Conservation (phyloP, 1,140 invertebrate genomes). For the Drosophila miranda region DNA sequence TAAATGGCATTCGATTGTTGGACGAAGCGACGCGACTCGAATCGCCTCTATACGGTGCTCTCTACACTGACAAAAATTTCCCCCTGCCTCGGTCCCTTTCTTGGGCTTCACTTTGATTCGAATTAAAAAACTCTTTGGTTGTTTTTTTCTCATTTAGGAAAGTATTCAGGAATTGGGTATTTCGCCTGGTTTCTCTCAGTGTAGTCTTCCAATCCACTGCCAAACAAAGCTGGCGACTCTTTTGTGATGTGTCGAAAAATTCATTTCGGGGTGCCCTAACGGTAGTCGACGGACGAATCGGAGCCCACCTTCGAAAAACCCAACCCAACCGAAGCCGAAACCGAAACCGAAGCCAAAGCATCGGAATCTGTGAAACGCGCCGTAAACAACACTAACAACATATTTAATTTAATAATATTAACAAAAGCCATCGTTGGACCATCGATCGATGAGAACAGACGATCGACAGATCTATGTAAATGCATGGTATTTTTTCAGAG, state of each 20-base stretch:
- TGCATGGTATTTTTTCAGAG: constrained; percentile 11
- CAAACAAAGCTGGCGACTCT: constrained; percentile 13
- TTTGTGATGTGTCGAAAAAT: constrained; percentile 63
- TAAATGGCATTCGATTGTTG: constrained; percentile 74
- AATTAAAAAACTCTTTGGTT: no score
- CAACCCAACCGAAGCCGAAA: constrained; percentile 1
- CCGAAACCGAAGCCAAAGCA: constrained; percentile 30
- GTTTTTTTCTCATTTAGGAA: no score
- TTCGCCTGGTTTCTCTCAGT: constrained; percentile 1
- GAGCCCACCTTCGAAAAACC: neutral
- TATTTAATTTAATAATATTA: constrained; percentile 81
- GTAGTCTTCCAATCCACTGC: neutral
- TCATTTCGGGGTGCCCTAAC: constrained; percentile 57
- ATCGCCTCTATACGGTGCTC: no score
- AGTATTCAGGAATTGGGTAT: neutral
- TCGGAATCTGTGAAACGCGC: constrained; percentile 44
- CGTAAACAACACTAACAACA: constrained; percentile 71
- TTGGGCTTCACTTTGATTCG: no score
- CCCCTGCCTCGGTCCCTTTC: no score
- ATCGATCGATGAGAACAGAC: constrained; percentile 64
- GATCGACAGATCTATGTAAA: constrained; percentile 38
- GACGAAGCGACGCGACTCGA: no score
- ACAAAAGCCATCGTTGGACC: constrained; percentile 52
- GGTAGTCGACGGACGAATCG: constrained; percentile 53
- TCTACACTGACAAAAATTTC: no score